Conservation (phyloP, 2,888 invertebrate species). For the Euclidia mi region DNA sequence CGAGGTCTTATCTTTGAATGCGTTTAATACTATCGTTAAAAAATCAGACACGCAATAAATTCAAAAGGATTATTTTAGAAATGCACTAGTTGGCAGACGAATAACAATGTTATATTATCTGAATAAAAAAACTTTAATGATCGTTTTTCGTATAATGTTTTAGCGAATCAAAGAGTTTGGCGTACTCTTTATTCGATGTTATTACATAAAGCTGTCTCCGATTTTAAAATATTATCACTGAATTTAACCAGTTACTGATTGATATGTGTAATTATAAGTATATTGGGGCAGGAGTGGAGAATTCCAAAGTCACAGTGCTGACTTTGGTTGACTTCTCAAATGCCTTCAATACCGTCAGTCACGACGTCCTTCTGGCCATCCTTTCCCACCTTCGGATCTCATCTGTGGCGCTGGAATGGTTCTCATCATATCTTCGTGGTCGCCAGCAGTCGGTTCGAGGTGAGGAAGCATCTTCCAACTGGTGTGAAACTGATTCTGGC, state of each 20-base stretch:
- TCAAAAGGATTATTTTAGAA: constrained; percentile 3
- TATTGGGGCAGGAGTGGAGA: no score
- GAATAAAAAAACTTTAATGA: constrained; percentile 5
- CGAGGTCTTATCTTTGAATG: background rate
- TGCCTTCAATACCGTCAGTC: no score
- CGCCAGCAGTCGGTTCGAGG: no score
- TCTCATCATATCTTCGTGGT: no score
- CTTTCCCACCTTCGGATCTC: no score
- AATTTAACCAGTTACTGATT: background rate
- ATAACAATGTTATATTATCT: constrained; percentile 1
- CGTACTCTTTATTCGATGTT: background rate
- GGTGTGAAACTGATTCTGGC: no score
- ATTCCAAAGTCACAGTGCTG: no score
- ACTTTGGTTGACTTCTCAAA: no score
- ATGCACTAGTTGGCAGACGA: constrained; percentile 11
- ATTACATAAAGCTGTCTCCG: constrained; percentile 4
- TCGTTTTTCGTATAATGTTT: constrained; percentile 1
- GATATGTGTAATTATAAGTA: background rate
- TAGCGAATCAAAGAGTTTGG: constrained; percentile 5
- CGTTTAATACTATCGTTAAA: background rate
- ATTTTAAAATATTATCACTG: background rate
- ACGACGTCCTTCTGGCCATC: no score
- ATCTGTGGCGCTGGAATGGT: no score
- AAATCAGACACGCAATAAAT: background rate
- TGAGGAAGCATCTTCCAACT: no score